phyloP scores from a whole-genome alignment of 1,140 invertebrate genomes.

The Drosophila malerkotliana region DNA sequence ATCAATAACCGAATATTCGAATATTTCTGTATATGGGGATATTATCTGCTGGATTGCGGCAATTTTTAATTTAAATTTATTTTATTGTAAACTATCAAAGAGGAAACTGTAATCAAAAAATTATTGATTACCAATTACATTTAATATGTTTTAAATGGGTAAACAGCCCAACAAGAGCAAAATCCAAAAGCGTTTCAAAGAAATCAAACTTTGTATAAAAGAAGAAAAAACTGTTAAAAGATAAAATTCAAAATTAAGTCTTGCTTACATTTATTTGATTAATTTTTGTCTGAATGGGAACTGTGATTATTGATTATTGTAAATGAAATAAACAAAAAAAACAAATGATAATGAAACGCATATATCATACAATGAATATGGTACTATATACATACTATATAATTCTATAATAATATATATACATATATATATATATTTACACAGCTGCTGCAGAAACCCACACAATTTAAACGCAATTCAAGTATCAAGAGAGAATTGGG shows the following conservation, averaged over 20 bases:
- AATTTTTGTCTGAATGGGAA: slow-evolving; percentile 74
- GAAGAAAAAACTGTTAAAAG: slow-evolving; percentile 18
- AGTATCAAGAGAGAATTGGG: slow-evolving; percentile 38
- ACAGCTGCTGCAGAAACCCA: slow-evolving; percentile 50
- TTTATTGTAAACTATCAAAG: slow-evolving; percentile 41
- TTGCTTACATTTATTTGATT: slow-evolving; percentile 55
- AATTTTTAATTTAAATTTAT: slow-evolving; percentile 54
- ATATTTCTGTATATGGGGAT: slow-evolving; percentile 28
- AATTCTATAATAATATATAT: slow-evolving; percentile 21
- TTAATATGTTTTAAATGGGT: slow-evolving; percentile 20
- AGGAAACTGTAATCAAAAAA: slow-evolving; percentile 9
- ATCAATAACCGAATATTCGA: slow-evolving; percentile 33
- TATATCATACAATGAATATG: slow-evolving; percentile 66
- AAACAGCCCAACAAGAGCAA: slow-evolving; percentile 43
- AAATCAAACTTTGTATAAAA: slow-evolving; percentile 47
- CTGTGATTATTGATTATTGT: slow-evolving; percentile 76
- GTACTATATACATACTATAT: slow-evolving; percentile 66
- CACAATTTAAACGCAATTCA: slow-evolving; percentile 38
- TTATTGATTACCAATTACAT: slow-evolving; percentile 17
- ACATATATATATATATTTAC: slow-evolving; percentile 48
- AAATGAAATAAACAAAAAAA: slow-evolving; percentile 47
- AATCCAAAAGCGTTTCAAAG: slow-evolving; percentile 69
- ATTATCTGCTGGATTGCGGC: slow-evolving; percentile 31
- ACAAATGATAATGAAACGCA: slow-evolving; percentile 29
- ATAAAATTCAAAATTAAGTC: slow-evolving; percentile 69